Conservation (phyloP, 2,113 vertebrate genomes). For the Poicephalus gulielmi region DNA sequence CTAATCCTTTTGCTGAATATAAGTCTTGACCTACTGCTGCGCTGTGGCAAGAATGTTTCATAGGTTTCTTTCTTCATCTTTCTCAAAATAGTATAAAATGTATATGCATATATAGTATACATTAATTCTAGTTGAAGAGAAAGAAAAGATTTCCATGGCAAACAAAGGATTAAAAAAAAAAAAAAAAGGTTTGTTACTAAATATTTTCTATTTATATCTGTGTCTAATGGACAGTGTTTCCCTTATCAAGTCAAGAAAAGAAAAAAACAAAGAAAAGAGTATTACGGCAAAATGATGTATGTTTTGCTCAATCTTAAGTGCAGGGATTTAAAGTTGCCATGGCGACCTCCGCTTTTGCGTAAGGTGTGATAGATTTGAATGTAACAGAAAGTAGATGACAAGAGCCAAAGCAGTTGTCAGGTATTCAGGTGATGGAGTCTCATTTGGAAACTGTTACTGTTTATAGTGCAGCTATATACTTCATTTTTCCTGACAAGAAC, state of each 20-base stretch:
- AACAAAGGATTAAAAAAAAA: neutral
- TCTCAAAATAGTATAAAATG: neutral
- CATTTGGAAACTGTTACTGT: slow-evolving; percentile 36
- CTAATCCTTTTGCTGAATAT: neutral
- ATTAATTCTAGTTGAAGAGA: neutral
- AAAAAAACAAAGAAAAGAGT: neutral
- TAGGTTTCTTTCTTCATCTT: neutral
- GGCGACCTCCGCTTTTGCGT: neutral
- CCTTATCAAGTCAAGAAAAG: neutral
- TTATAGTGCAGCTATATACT: neutral
- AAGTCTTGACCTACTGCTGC: neutral
- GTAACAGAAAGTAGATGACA: neutral
- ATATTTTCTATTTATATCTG: neutral
- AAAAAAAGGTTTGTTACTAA: neutral
- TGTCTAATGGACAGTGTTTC: neutral
- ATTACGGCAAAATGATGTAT: neutral
- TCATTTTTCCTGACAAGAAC: neutral
- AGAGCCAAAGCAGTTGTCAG: slow-evolving; percentile 34
- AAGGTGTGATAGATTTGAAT: slow-evolving; percentile 16
- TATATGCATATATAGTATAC: neutral
- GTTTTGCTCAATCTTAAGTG: neutral
- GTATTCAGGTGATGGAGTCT: neutral
- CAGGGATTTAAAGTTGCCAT: slow-evolving; percentile 33
- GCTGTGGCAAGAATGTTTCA: neutral
- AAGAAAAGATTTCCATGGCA: neutral